Evolutionary conservation across 53 echinoderm and acorn worm genomes (phyloP), one percentile per base, ranked within the genome.

Genomic region (Paelopatides confundens): DNA sequence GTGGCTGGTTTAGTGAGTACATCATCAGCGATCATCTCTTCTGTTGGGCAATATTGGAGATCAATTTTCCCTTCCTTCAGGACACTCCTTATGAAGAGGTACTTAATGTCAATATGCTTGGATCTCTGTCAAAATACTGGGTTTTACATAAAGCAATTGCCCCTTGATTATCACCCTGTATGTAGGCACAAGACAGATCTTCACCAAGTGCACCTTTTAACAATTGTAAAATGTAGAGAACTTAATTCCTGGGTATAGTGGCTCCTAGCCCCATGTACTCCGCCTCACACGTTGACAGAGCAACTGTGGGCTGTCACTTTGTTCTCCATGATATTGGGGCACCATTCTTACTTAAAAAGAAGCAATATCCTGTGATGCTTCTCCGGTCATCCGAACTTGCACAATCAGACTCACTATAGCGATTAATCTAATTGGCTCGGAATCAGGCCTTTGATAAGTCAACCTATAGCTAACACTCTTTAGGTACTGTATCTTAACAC

Each of bases 81-180:
- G 6, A 54, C 65, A 79, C 47, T 62, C 53, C 90, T 70, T 15
- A 85, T 33, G 39, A 90, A 90, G 28, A 85, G 90, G 12, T 90
- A 90, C 39, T 74, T 71, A 30, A 85, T 90, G 47, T 90, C 85
- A 18, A 85, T 85, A 39, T 90, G 90, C 53, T 90, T n/a, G 63
- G 76, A 90, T 54, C 76, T 70, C 32, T 90, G 83, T 10, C 70
- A 26, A 64, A 29, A 70, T 9, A 90, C 76, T 76, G 85, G 85
- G 35, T 76, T 23, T 85, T 90, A 30, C 84, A 47, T 23, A 90
- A 65, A 26, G 77, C 83, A 63, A 85, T 90, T 5, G 90, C 76
- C 17, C 90, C 83, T 63, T 90, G 90, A 62, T 90, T 85, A 31
- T 85, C 85, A 46, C 62, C 89, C 65, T 53, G 33, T 46, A 85